Evolutionary conservation across 53 echinoderm and acorn worm species (phyloP).

Genomic region (Echinarachnius parma): DNA sequence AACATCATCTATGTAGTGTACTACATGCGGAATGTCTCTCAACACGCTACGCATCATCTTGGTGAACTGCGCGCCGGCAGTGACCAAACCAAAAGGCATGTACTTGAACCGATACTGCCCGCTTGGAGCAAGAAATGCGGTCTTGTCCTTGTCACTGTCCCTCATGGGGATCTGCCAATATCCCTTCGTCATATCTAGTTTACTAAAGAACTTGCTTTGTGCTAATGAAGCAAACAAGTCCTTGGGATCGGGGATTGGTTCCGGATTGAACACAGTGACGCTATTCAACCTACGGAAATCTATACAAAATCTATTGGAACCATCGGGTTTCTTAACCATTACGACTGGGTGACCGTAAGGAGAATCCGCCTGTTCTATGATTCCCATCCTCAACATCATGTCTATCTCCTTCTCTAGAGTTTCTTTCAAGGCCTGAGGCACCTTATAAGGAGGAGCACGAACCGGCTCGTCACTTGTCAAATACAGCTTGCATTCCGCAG

Average conservation of each 20-base stretch:
- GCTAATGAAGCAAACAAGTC: slow-evolving; percentile 7
- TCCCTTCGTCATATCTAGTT: slow-evolving; percentile 31
- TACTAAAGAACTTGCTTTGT: slow-evolving; percentile 11
- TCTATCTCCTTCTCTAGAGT: slow-evolving; percentile 11
- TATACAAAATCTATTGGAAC: slow-evolving; percentile 21
- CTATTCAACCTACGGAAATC: slow-evolving; percentile 13
- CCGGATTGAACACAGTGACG: slow-evolving; percentile 24
- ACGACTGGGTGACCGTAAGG: slow-evolving; percentile 28
- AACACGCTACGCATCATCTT: slow-evolving; percentile 57
- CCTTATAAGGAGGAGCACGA: slow-evolving; percentile 16
- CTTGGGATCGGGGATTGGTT: slow-evolving; percentile 18
- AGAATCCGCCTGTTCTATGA: slow-evolving; percentile 15
- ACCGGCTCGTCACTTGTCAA: slow-evolving; percentile 20
- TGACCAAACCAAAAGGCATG: slow-evolving; percentile 79
- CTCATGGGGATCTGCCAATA: slow-evolving; percentile 69
- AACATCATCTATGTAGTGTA: slow-evolving; percentile 65
- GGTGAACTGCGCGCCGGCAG: slow-evolving; percentile 57
- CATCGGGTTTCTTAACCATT: slow-evolving; percentile 29
- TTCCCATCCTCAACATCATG: slow-evolving; percentile 7
- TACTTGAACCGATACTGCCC: slow-evolving; percentile 60
- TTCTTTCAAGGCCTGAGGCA: slow-evolving; percentile 15
- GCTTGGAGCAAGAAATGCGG: slow-evolving; percentile 49
- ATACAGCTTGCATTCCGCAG: too few relatives aligned
- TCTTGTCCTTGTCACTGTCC: slow-evolving; percentile 49
- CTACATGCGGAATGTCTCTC: slow-evolving; percentile 46